A percentile compares a stretch with the other conserved stretches of the same genome.
phyloP scores from a whole-genome alignment of 2,797 vertebrate genomes.

The Paguma larvata region DNA sequence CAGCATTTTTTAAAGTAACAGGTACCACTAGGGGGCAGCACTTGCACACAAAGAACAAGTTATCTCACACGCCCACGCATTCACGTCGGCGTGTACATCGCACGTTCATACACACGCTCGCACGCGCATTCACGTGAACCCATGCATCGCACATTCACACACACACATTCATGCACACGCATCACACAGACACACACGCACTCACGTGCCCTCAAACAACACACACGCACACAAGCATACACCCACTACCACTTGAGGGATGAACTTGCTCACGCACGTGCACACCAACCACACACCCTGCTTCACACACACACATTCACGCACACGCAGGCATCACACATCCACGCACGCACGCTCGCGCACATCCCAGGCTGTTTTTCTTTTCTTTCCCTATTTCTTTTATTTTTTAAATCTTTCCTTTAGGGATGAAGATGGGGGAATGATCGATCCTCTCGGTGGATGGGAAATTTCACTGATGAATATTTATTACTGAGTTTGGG shows the following conservation, averaged over 20 bases:
- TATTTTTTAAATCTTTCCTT: background rate
- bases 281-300: background rate
- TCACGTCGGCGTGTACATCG: rapidly evolving
- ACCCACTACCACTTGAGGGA: too few species aligned
- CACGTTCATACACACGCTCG: background rate
- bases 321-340: background rate
- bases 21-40: slow-evolving; percentile 71
- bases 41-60: slow-evolving; percentile 41
- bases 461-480: background rate
- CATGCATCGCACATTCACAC: background rate
- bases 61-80: background rate
- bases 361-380: background rate
- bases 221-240: background rate
- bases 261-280: background rate
- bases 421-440: background rate
- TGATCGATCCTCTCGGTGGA: too few species aligned
- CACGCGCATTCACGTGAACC: background rate
- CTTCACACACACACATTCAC: background rate
- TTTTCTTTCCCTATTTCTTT: background rate
- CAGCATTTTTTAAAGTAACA: background rate
- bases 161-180: background rate
- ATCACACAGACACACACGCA: background rate
- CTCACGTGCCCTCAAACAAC: background rate
- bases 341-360: background rate
- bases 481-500: background rate